phyloP scores from a whole-genome alignment of 2,113 vertebrate species.

The Thamnophis sirtalis region DNA sequence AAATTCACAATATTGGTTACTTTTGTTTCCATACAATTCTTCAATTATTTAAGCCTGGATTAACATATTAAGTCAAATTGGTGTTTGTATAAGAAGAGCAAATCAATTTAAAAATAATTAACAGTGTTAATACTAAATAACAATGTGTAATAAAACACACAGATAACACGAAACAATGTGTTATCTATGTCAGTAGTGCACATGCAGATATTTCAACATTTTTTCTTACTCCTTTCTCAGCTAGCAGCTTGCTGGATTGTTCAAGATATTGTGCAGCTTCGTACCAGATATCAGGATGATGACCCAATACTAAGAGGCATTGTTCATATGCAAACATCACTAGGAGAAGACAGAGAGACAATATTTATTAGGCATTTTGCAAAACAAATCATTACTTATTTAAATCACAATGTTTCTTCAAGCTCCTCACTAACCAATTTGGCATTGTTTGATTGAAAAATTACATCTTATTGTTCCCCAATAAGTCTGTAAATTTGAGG shows the following conservation, averaged over 20 bases:
- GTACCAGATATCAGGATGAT: constrained; percentile 98
- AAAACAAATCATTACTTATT: background rate
- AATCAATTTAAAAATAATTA: background rate
- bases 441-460: background rate
- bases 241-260: constrained; percentile 95
- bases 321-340: constrained; percentile 99
- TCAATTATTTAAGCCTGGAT: background rate
- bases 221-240: constrained; percentile 91
- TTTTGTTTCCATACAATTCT: background rate
- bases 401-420: background rate
- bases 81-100: background rate
- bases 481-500: background rate
- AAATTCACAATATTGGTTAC: background rate
- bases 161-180: background rate
- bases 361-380: background rate
- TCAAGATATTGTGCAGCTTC: constrained; percentile 98
- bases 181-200: background rate
- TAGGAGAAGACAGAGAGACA: constrained; percentile 48
- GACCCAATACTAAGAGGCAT: constrained; percentile 94
- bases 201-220: background rate
- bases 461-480: background rate
- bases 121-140: background rate
- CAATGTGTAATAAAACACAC: background rate
- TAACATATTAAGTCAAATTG: background rate
- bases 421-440: background rate